These are phyloP conservation scores for Rhincodon typus DNA, from an alignment of 2,797 vertebrate species.

Conservation along the genomic window DNA sequence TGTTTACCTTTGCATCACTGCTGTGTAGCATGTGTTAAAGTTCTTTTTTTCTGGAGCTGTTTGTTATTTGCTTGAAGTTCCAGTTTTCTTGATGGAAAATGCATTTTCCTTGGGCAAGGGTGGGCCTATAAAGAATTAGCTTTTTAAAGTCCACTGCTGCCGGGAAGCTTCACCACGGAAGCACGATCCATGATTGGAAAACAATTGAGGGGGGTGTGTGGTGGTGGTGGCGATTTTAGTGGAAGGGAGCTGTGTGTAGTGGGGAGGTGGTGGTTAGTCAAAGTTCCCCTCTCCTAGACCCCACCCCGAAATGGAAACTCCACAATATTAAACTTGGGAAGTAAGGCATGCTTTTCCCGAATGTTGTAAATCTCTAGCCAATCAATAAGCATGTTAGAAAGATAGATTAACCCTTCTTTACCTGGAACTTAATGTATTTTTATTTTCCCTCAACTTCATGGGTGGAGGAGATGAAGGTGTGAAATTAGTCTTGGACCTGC, in stretches of 20 bases:
- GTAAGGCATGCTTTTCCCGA: not conserved
- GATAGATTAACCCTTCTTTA: not conserved
- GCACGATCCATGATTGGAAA: not conserved
- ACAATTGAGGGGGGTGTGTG: not conserved
- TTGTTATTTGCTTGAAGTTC: not conserved
- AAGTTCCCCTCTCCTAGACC: not conserved
- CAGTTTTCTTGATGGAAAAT: not conserved
- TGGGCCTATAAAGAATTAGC: too few relatives aligned
- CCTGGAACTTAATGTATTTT: not conserved
- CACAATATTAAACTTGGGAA: not conserved
- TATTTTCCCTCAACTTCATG: not conserved
- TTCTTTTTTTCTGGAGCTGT: not conserved
- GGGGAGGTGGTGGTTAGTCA: not conserved
- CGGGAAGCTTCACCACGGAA: not conserved
- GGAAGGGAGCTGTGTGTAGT: too few relatives aligned
- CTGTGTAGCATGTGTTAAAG: not conserved
- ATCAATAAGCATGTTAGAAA: not conserved
- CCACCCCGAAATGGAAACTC: not conserved
- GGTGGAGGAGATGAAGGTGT: not conserved
- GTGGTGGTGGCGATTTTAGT: too few relatives aligned
- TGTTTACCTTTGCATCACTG: not conserved
- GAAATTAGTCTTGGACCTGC: not conserved
- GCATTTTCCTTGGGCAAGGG: not conserved
- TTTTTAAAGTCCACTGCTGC: too few relatives aligned
- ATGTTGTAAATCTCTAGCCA: not conserved